These are phyloP conservation scores for Telenomus remus DNA, from an alignment of 1,140 invertebrate species.

Conservation along the genomic window DNA sequence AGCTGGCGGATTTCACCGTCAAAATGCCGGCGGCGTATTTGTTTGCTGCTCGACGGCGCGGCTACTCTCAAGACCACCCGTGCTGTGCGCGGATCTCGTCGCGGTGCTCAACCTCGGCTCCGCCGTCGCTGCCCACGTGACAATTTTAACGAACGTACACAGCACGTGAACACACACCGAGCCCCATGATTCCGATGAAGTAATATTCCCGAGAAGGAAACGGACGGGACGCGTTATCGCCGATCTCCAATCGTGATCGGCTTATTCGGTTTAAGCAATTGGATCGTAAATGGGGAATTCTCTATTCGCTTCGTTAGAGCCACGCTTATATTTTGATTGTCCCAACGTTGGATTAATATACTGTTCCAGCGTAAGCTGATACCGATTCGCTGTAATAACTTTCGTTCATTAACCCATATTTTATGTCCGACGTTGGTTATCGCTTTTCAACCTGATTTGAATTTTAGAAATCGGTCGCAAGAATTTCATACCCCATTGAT, in stretches of 20 bases:
- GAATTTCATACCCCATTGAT: no score
- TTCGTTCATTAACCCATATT: no score
- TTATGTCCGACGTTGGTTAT: no score
- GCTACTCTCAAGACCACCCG: conserved; percentile 73
- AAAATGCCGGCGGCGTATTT: conserved; percentile 75
- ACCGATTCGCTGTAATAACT: conserved; percentile 10
- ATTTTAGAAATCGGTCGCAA: no score
- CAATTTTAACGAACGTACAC: conserved; percentile 43
- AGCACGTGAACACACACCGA: conserved; percentile 17
- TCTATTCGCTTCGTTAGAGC: conserved; percentile 11
- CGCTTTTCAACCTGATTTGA: no score
- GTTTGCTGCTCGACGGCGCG: conserved; percentile 72
- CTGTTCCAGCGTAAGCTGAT: conserved; percentile 17
- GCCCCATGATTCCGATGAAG: conserved; percentile 35
- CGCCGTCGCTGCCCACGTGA: conserved; percentile 28
- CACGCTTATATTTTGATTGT: conserved; percentile 16
- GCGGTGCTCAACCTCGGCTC: conserved; percentile 65
- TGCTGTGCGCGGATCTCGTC: conserved; percentile 62
- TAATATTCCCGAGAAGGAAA: conserved; percentile 44
- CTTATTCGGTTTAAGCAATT: conserved; percentile 39
- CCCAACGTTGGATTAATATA: conserved; percentile 16
- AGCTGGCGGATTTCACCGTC: conserved; percentile 72
- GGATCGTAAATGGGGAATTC: conserved; percentile 34
- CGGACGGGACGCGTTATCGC: conserved; percentile 38
- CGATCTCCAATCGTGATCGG: conserved; percentile 24